These are phyloP conservation scores for Prosapia bicincta DNA, from an alignment of 2,888 invertebrate genomes.

Conservation along the genomic window DNA sequence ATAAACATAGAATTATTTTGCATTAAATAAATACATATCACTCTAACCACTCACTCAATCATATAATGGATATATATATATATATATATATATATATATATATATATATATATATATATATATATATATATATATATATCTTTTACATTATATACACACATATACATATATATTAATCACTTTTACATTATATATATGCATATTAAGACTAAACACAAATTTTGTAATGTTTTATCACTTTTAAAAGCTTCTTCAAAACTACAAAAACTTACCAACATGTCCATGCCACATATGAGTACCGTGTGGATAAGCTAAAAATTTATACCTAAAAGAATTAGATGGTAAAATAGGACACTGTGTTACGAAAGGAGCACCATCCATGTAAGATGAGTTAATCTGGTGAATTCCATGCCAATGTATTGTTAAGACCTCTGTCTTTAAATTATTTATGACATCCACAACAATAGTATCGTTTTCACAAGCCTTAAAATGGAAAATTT, in stretches of 20 bases:
- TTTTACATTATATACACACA: too few relatives aligned
- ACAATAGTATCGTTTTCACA: slow-evolving; percentile 49
- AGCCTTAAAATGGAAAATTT: slow-evolving; percentile 42
- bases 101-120: too few relatives aligned
- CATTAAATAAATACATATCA: too few relatives aligned
- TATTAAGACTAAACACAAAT: too few relatives aligned
- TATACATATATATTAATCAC: too few relatives aligned
- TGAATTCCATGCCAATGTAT: slow-evolving; percentile 54
- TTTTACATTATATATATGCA: not conserved
- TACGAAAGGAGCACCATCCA: slow-evolving; percentile 49
- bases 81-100: too few relatives aligned
- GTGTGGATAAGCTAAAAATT: slow-evolving; percentile 45
- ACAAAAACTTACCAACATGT: slow-evolving; percentile 42
- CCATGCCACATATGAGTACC: slow-evolving; percentile 50
- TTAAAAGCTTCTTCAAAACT: not conserved
- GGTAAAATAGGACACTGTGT: slow-evolving; percentile 49
- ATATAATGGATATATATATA: too few relatives aligned
- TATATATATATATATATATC: too few relatives aligned
- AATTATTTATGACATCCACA: slow-evolving; percentile 48
- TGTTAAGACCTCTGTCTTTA: slow-evolving; percentile 46
- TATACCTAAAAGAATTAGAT: slow-evolving; percentile 44
- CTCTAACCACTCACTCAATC: too few relatives aligned
- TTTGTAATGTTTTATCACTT: too few relatives aligned
- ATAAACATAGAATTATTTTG: too few relatives aligned
- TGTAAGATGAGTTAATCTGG: slow-evolving; percentile 45